phyloP scores from a whole-genome alignment of 2,113 vertebrate genomes.

The Nannobrachium achirus region DNA sequence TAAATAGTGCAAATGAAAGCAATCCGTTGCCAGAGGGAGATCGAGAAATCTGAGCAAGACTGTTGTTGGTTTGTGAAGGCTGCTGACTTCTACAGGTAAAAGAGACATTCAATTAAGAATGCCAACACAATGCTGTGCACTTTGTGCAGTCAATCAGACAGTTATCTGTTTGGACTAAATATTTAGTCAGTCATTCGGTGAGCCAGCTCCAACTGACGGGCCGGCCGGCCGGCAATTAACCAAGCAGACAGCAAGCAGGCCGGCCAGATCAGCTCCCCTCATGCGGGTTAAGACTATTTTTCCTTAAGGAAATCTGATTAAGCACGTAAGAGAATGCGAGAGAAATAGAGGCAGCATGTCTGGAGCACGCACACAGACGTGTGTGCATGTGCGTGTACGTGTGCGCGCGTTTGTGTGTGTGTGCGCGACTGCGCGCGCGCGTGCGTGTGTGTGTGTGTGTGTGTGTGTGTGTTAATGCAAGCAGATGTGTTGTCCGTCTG shows the following conservation, averaged over 20 bases:
- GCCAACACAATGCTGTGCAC: constrained; percentile 36
- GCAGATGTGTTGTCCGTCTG: not conserved
- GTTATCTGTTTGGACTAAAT: not conserved
- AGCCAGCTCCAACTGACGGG: constrained; percentile 55
- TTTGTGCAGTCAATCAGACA: constrained; percentile 50
- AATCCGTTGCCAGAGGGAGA: not conserved
- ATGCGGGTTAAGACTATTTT: constrained; percentile 64
- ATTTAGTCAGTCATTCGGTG: constrained; percentile 66
- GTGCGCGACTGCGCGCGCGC: not conserved
- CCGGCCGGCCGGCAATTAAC: not conserved
- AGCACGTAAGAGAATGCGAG: constrained; percentile 59
- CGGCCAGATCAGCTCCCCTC: constrained; percentile 61
- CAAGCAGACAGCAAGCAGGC: constrained; percentile 28
- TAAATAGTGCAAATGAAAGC: not conserved
- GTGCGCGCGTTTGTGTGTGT: not conserved
- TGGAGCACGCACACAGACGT: constrained; percentile 28
- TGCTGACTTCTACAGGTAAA: constrained; percentile 12
- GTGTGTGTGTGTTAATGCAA: not conserved
- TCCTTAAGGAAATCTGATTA: constrained; percentile 79
- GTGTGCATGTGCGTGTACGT: not conserved
- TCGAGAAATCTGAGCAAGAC: not conserved
- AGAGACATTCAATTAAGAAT: constrained; percentile 52
- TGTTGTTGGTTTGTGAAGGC: constrained; percentile 6
- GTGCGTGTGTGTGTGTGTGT: not conserved
- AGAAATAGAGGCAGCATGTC: constrained; percentile 58